A percentile compares a stretch with the other conserved stretches of the same genome.
phyloP scores from a whole-genome alignment of 2,797 vertebrate species.

The Pangasius krempfi region DNA sequence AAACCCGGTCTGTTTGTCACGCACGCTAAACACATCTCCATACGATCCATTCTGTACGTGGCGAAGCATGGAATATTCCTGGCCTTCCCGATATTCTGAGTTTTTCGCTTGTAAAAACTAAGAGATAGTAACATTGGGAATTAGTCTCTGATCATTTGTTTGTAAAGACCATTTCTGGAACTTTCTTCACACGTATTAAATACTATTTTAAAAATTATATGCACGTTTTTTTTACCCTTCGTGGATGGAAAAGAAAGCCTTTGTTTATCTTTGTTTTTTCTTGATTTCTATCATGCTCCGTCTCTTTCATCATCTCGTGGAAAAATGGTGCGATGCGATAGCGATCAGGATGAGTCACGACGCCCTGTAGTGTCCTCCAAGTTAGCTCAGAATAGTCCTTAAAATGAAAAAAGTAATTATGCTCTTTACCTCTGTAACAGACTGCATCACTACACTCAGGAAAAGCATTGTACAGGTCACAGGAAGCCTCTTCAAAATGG shows the following conservation, averaged over 20 bases:
- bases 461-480: constrained; percentile 27
- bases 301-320: constrained; percentile 73
- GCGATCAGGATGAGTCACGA: constrained; percentile 79
- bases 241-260: constrained; percentile 75
- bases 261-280: constrained; percentile 68
- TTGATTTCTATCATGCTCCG: constrained; percentile 58
- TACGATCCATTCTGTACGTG: constrained; percentile 90
- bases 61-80: constrained; percentile 81
- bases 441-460: neutral
- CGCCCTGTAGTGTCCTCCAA: constrained; percentile 77
- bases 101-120: constrained; percentile 83
- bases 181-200: neutral
- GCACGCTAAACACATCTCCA: constrained; percentile 89
- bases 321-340: constrained; percentile 75
- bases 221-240: constrained; percentile 71
- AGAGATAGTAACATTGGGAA: neutral
- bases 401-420: neutral
- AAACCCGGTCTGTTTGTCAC: constrained; percentile 86
- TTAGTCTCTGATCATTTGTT: neutral
- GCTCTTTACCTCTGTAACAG: constrained; percentile 51
- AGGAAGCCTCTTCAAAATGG: neutral
- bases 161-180: neutral
- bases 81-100: constrained; percentile 83
- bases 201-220: neutral
- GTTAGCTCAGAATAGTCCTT: constrained; percentile 69